phyloP scores from a whole-genome alignment of 2,113 vertebrate genomes.

The Mormyrus lacerda region DNA sequence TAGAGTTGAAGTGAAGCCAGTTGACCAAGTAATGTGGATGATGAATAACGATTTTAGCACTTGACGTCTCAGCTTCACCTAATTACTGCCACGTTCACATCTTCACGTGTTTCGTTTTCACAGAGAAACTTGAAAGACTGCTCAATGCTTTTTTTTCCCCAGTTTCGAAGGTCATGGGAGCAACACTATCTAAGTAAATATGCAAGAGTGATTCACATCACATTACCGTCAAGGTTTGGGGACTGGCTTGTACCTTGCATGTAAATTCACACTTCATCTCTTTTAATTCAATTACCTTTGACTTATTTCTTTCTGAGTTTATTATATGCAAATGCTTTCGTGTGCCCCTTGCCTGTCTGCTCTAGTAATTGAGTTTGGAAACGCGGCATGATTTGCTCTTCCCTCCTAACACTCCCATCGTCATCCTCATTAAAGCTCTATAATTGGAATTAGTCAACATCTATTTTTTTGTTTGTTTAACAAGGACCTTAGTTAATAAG shows the following conservation, averaged over 20 bases:
- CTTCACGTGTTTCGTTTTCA: neutral
- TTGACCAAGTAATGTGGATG: neutral
- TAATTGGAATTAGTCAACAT: slow-evolving; percentile 55
- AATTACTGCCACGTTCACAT: neutral
- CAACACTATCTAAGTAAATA: neutral
- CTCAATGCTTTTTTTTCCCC: neutral
- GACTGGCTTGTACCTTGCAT: neutral
- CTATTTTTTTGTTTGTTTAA: slow-evolving; percentile 44
- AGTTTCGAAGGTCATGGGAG: neutral
- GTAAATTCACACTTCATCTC: neutral
- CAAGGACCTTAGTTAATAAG: slow-evolving; percentile 42
- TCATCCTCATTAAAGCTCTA: slow-evolving; percentile 48
- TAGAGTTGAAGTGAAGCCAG: neutral
- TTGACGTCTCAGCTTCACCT: neutral
- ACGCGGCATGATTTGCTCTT: slow-evolving; percentile 37
- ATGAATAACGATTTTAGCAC: neutral
- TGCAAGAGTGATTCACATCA: neutral
- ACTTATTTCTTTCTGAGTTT: neutral
- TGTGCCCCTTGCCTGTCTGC: slow-evolving; percentile 35
- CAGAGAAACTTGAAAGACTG: neutral
- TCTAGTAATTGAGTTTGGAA: slow-evolving; percentile 48
- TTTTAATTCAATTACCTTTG: slow-evolving; percentile 22
- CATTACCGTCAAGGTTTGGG: neutral
- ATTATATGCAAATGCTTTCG: slow-evolving; percentile 11
- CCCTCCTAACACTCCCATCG: slow-evolving; percentile 29